These are phyloP conservation scores for Falcaria lacertinaria DNA, from an alignment of 2,888 invertebrate genomes.

Conservation along the genomic window DNA sequence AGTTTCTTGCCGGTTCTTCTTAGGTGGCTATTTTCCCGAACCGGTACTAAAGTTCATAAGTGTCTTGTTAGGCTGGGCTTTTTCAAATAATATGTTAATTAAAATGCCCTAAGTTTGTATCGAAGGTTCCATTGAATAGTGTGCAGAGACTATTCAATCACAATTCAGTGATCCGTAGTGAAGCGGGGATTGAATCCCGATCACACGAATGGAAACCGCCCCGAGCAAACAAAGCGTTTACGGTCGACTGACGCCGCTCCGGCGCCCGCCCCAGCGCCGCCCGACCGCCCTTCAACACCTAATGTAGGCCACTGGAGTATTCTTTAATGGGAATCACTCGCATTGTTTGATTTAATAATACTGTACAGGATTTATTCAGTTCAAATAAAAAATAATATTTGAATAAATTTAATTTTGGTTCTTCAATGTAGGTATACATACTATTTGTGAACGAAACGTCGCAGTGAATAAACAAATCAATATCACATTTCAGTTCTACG, in stretches of 20 bases:
- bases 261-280: constrained; percentile 4
- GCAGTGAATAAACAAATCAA: no score
- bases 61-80: no score
- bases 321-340: constrained; percentile 22
- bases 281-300: no score
- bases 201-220: not conserved
- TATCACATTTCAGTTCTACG: no score
- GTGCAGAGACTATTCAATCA: not conserved
- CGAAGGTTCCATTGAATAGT: not conserved
- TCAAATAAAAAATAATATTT: not conserved
- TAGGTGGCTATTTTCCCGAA: no score
- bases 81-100: no score
- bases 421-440: no score
- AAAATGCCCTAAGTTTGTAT: no score
- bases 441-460: no score
- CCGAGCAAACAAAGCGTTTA: constrained; percentile 12
- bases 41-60: no score
- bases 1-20: no score
- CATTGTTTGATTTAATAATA: constrained; percentile 18
- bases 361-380: constrained; percentile 8
- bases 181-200: not conserved
- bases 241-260: constrained; percentile 2
- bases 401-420: no score
- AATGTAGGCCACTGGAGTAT: constrained; percentile 27
- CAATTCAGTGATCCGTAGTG: not conserved